Evolutionary conservation across 2,113 vertebrate genomes (phyloP).

Genomic region (Upupa epops): DNA sequence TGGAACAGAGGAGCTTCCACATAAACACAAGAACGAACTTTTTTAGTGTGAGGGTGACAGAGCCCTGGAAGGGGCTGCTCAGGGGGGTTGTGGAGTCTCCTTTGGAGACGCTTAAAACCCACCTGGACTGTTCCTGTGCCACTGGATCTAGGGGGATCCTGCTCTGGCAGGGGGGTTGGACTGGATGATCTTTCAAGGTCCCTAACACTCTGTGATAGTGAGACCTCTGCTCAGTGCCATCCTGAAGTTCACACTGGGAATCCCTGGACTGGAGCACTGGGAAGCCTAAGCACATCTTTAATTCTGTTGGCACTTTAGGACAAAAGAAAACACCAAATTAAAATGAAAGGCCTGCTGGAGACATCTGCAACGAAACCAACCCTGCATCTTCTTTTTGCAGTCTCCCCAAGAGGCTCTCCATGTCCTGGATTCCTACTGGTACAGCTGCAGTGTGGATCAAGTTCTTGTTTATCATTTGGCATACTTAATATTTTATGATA

Average conservation of each 20-base stretch:
- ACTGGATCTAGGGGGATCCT: too few relatives aligned
- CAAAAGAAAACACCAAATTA: background rate
- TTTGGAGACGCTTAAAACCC: too few relatives aligned
- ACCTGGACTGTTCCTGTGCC: too few relatives aligned
- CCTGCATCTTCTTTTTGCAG: background rate
- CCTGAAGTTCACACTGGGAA: background rate
- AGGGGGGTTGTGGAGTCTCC: too few relatives aligned
- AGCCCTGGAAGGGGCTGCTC: too few relatives aligned
- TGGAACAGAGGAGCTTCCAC: too few relatives aligned
- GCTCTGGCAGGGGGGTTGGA: too few relatives aligned
- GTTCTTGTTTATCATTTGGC: conserved; percentile 35
- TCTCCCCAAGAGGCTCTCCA: background rate
- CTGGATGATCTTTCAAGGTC: too few relatives aligned
- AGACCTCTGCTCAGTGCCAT: background rate
- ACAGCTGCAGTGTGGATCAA: conserved; percentile 10
- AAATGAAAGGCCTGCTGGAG: fast-evolving
- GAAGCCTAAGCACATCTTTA: background rate
- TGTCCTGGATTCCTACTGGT: background rate
- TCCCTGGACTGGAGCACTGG: background rate
- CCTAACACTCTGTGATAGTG: too few relatives aligned
- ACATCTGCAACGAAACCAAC: background rate
- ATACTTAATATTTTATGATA: conserved; percentile 63
- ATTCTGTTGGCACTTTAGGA: background rate
- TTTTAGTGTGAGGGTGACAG: too few relatives aligned
- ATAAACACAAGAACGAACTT: too few relatives aligned